These are phyloP conservation scores for Wiebesia pumilae DNA, from an alignment of 1,140 invertebrate genomes.

Conservation along the genomic window DNA sequence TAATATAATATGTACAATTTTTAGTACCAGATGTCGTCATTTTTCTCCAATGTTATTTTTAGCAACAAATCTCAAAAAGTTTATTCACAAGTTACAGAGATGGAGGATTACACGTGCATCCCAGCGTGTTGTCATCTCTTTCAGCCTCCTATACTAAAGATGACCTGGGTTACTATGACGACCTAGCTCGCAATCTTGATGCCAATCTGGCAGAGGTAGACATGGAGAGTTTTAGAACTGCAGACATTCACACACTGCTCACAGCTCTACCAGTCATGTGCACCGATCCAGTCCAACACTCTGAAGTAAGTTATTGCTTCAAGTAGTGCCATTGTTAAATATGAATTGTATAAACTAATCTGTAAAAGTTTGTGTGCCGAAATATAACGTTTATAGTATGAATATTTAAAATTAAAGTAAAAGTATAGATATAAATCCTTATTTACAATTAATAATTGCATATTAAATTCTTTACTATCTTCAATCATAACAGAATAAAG, in stretches of 20 bases:
- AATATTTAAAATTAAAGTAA: neutral
- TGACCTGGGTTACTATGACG: constrained; percentile 86
- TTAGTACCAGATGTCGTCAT: neutral
- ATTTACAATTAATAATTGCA: neutral
- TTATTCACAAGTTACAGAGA: constrained; percentile 77
- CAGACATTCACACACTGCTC: constrained; percentile 91
- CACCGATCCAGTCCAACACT: constrained; percentile 75
- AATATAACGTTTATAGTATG: constrained; percentile 1
- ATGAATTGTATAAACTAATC: constrained; percentile 1
- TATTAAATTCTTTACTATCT: neutral
- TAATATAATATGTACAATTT: neutral
- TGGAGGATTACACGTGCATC: constrained; percentile 83
- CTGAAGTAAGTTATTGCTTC: constrained; percentile 63
- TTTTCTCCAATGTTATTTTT: constrained; percentile 36
- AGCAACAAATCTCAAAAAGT: neutral
- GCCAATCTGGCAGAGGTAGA: constrained; percentile 95
- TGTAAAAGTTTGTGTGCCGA: neutral
- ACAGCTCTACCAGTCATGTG: constrained; percentile 85
- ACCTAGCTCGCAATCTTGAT: constrained; percentile 90
- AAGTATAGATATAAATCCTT: no score
- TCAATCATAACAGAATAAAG: neutral
- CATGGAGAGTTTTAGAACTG: constrained; percentile 93
- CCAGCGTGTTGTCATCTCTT: constrained; percentile 86
- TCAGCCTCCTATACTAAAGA: constrained; percentile 86
- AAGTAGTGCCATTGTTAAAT: neutral